These are phyloP conservation scores for Boulengerochromis microlepis DNA, from an alignment of 2,113 vertebrate species.

Conservation along the genomic window DNA sequence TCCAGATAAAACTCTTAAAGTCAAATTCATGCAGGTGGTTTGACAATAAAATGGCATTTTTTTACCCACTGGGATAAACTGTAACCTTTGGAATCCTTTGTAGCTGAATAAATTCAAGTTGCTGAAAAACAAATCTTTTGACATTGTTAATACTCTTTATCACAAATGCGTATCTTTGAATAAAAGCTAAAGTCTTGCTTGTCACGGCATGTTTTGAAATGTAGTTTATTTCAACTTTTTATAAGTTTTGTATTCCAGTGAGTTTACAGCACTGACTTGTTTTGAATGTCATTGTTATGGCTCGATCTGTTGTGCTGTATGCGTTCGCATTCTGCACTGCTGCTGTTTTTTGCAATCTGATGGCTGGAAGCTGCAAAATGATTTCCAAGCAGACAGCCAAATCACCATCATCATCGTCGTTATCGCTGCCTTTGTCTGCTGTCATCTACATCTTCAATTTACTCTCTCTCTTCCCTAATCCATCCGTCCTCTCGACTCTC, in stretches of 20 bases:
- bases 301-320: neutral
- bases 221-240: neutral
- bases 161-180: neutral
- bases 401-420: neutral
- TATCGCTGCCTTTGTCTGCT: neutral
- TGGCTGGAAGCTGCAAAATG: neutral
- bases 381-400: neutral
- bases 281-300: neutral
- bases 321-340: neutral
- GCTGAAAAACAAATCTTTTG: neutral
- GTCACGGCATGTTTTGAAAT: neutral
- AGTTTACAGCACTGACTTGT: neutral
- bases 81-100: neutral
- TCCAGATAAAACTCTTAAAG: neutral
- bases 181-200: neutral
- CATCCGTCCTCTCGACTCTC: neutral
- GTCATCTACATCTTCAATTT: conserved; percentile 3
- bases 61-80: neutral
- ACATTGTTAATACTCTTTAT: neutral
- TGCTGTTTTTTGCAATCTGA: neutral
- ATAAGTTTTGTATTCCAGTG: neutral
- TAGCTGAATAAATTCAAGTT: neutral
- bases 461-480: neutral
- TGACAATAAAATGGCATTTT: neutral
- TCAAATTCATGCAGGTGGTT: neutral